Evolutionary conservation across 23 tunicate species (phyloP).

Genomic region (Botrylloides violaceus): DNA sequence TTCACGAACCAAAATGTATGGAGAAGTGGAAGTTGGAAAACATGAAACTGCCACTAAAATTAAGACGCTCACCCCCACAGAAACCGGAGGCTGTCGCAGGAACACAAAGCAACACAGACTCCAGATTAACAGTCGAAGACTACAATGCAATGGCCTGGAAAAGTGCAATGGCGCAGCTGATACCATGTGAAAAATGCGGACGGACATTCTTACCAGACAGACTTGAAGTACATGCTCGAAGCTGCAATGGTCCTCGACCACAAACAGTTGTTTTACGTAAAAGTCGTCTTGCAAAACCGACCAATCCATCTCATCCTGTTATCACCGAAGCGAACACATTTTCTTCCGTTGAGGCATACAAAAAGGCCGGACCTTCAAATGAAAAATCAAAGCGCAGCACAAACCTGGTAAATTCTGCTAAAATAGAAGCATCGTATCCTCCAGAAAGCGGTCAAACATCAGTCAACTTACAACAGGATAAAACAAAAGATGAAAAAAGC

Average conservation of each 20-base stretch:
- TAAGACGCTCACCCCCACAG: slow-evolving; percentile 46
- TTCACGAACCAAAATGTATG: slow-evolving; percentile 82
- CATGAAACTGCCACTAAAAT: slow-evolving; percentile 46
- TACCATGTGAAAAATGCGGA: slow-evolving; percentile 73
- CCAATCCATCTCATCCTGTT: slow-evolving; percentile 34
- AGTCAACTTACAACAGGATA: no score
- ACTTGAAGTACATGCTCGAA: slow-evolving; percentile 53
- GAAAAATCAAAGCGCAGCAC: no score
- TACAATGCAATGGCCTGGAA: slow-evolving; percentile 72
- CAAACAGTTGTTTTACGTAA: slow-evolving; percentile 29
- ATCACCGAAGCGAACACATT: slow-evolving; percentile 58
- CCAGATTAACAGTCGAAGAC: slow-evolving; percentile 5
- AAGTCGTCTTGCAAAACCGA: not conserved
- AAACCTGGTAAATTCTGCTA: no score
- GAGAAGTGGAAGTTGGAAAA: slow-evolving; percentile 80
- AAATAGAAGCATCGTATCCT: no score
- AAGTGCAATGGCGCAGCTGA: slow-evolving; percentile 55
- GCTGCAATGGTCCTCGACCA: slow-evolving; percentile 62
- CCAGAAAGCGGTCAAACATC: no score
- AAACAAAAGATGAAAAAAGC: no score
- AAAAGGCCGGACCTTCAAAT: slow-evolving; percentile 1
- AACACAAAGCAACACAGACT: not conserved
- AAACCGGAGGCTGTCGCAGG: slow-evolving; percentile 57
- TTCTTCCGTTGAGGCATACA: slow-evolving; percentile 64
- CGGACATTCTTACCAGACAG: slow-evolving; percentile 67